phyloP scores from a whole-genome alignment of 2,888 invertebrate genomes.

The Syrista parreyssii region DNA sequence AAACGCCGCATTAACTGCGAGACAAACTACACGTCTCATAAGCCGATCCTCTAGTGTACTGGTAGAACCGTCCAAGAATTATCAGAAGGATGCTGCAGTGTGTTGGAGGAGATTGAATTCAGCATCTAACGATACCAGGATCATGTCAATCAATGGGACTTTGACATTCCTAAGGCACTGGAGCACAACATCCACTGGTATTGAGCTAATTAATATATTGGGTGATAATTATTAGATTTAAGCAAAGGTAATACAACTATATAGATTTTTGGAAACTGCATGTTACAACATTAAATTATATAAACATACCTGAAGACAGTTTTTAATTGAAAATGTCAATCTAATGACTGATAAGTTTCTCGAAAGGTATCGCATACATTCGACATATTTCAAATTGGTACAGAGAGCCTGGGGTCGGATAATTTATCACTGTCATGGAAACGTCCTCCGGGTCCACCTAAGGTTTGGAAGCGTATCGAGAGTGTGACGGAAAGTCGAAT shows the following conservation, averaged over 20 bases:
- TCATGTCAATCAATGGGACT: neutral
- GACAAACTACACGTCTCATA: neutral
- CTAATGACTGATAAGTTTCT: neutral
- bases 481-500: conserved; percentile 29
- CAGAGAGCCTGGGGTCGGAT: neutral
- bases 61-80: neutral
- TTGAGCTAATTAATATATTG: neutral
- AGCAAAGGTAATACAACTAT: neutral
- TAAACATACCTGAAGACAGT: neutral
- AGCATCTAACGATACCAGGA: neutral
- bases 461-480: conserved; percentile 48
- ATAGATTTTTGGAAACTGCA: neutral
- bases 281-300: neutral
- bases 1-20: neutral
- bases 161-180: neutral
- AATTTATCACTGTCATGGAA: conserved; percentile 21
- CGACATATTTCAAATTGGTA: neutral
- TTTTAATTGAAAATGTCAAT: neutral
- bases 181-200: neutral
- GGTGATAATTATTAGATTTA: neutral
- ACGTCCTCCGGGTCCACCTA: conserved; percentile 47
- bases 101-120: neutral
- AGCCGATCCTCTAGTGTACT: neutral
- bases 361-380: neutral
- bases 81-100: neutral